phyloP scores from a whole-genome alignment of 2,113 vertebrate species.

The Tachysurus fulvidraco region DNA sequence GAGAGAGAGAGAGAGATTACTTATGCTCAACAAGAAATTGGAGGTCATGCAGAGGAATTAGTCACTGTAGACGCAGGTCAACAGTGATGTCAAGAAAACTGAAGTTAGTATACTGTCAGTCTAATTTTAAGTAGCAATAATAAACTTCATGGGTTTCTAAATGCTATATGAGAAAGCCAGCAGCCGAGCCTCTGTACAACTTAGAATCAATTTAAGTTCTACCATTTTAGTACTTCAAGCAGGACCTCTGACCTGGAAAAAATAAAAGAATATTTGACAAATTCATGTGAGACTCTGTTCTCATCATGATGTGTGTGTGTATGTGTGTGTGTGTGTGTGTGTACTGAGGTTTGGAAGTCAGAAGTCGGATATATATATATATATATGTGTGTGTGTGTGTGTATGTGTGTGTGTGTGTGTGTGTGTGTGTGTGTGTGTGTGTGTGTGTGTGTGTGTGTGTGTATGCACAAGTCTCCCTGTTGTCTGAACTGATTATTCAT shows the following conservation, averaged over 20 bases:
- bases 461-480: background rate
- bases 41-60: background rate
- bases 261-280: background rate
- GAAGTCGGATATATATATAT: background rate
- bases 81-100: background rate
- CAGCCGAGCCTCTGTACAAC: background rate
- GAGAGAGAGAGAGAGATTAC: background rate
- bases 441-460: background rate
- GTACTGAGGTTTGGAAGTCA: background rate
- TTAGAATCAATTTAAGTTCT: background rate
- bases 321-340: too few relatives aligned
- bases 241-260: background rate
- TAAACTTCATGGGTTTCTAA: background rate
- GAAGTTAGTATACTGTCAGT: background rate
- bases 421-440: background rate
- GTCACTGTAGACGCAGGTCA: background rate
- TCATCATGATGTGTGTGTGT: background rate
- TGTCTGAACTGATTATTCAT: too few relatives aligned
- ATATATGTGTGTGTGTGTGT: background rate
- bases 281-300: background rate
- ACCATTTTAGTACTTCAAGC: background rate
- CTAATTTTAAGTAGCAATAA: background rate
- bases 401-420: background rate
- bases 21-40: background rate
- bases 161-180: constrained; percentile 7